Evolutionary conservation across 2,113 vertebrate genomes (phyloP).

Genomic region (Gymnorhina tibicen): DNA sequence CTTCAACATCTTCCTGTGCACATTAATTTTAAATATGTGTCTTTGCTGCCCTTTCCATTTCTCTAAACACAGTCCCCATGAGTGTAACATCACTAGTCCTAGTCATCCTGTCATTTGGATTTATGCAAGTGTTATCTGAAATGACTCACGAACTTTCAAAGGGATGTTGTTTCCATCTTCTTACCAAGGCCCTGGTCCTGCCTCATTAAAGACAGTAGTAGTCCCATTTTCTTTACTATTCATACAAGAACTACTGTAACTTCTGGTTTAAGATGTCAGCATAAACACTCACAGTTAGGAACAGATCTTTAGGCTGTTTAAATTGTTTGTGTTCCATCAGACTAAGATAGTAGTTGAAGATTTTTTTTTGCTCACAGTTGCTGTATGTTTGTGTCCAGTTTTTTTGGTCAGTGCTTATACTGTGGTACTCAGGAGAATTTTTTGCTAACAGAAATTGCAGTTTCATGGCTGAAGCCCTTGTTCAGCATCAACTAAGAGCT

Average conservation of each 20-base stretch:
- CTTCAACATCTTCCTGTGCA: neutral
- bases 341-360: neutral
- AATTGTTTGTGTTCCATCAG: neutral
- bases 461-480: neutral
- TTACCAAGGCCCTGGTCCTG: neutral
- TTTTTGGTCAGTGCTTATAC: neutral
- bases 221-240: neutral
- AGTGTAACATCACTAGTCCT: neutral
- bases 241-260: neutral
- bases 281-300: rapidly evolving
- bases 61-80: neutral
- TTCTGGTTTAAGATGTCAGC: neutral
- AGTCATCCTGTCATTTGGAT: neutral
- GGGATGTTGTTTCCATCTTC: neutral
- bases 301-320: neutral
- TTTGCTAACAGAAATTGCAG: neutral
- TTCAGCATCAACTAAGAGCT: neutral
- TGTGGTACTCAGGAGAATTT: neutral
- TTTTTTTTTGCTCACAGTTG: neutral
- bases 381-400: rapidly evolving
- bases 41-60: neutral
- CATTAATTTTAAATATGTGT: neutral
- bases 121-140: neutral
- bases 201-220: neutral
- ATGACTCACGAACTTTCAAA: neutral